Evolutionary conservation across 2,113 vertebrate species (phyloP).

Genomic region (Salvelinus fontinalis): DNA sequence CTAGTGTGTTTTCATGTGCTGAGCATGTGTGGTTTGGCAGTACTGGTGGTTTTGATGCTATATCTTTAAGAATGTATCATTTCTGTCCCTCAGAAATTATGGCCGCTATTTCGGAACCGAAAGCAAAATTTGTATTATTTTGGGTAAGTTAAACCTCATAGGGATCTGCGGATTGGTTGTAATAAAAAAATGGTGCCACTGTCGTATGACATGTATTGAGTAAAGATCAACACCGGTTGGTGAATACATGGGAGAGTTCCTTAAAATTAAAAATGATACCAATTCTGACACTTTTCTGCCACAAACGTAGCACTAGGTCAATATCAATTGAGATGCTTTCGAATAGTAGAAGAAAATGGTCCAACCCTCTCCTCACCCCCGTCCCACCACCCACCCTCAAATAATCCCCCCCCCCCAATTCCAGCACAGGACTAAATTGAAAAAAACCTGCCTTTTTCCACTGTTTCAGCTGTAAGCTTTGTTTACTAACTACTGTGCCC

Average conservation of each 20-base stretch:
- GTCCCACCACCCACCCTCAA: background rate
- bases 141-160: too few relatives aligned
- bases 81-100: too few relatives aligned
- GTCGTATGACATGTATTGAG: too few relatives aligned
- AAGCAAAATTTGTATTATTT: too few relatives aligned
- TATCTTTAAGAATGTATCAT: too few relatives aligned
- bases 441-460: background rate
- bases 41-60: background rate
- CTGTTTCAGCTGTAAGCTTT: background rate
- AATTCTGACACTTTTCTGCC: background rate
- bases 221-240: too few relatives aligned
- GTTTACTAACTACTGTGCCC: background rate
- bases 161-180: too few relatives aligned
- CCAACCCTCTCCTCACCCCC: too few relatives aligned
- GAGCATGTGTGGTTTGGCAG: background rate
- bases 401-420: background rate
- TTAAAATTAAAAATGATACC: background rate
- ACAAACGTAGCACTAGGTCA: background rate
- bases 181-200: too few relatives aligned
- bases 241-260: background rate
- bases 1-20: background rate
- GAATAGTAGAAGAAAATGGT: too few relatives aligned
- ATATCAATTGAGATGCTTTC: too few relatives aligned
- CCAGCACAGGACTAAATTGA: background rate
- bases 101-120: too few relatives aligned